Conservation (phyloP, 92 coral and sea anemone genomes). For the Anthopleura xanthogrammica region DNA sequence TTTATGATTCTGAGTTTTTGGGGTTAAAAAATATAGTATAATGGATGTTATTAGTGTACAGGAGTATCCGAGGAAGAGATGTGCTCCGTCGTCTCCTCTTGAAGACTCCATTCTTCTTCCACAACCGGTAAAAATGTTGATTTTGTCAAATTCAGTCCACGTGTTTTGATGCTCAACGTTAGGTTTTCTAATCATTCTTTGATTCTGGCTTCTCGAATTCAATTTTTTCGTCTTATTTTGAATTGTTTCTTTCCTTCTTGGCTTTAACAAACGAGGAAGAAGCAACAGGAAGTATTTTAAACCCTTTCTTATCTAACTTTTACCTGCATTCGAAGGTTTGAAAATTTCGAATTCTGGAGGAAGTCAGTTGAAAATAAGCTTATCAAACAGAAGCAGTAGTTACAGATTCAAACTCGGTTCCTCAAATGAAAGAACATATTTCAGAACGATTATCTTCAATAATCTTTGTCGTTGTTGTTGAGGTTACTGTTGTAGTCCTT, state of each 20-base stretch:
- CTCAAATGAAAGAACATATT: no score
- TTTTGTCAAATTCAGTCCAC: background rate
- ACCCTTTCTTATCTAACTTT: background rate
- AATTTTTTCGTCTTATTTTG: background rate
- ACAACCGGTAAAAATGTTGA: conserved; percentile 5
- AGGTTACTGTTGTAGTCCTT: no score
- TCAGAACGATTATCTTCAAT: no score
- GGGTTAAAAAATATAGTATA: background rate
- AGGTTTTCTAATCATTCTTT: background rate
- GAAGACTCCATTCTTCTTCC: background rate
- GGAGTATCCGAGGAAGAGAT: conserved; percentile 10
- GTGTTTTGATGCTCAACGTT: background rate
- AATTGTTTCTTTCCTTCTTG: background rate
- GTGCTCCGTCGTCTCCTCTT: background rate
- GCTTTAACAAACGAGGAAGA: background rate
- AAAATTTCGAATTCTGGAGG: no score
- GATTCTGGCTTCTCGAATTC: background rate
- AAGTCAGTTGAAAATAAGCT: no score
- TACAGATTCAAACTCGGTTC: no score
- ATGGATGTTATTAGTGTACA: background rate
- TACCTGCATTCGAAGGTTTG: no score
- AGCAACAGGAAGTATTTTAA: background rate
- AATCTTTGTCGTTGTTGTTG: no score
- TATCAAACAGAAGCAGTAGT: no score
- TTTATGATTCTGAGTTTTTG: background rate